Conservation (phyloP, 2,888 invertebrate genomes). For the Scotopteryx bipunctaria region DNA sequence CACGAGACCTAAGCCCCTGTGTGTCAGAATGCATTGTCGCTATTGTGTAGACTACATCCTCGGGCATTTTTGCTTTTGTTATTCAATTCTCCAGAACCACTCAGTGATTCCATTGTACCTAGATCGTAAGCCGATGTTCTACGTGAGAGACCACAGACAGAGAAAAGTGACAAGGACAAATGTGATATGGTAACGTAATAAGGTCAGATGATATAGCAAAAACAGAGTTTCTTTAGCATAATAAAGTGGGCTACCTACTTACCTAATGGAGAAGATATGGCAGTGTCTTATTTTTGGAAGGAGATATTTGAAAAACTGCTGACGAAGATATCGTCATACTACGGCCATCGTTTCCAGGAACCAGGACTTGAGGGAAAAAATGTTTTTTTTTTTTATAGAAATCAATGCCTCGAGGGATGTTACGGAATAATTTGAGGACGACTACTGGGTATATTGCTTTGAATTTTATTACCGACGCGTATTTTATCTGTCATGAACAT, state of each 20-base stretch:
- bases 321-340: too few species aligned
- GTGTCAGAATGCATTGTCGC: conserved; percentile 25
- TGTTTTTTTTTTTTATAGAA: neutral
- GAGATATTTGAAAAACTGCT: too few species aligned
- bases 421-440: neutral
- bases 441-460: neutral
- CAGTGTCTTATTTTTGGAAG: too few species aligned
- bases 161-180: neutral
- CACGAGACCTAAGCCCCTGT: conserved; percentile 29
- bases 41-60: conserved; percentile 41
- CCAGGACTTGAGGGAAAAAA: neutral
- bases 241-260: too few species aligned
- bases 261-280: too few species aligned
- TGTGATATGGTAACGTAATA: neutral
- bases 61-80: conserved; percentile 56
- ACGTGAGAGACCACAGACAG: conserved; percentile 29
- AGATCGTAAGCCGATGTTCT: conserved; percentile 42
- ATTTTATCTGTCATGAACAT: neutral
- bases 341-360: neutral
- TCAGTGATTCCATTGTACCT: conserved; percentile 46
- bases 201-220: too few species aligned
- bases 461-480: neutral
- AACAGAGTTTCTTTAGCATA: too few species aligned
- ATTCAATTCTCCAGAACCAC: conserved; percentile 55
- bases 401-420: neutral